Conservation (phyloP, 2,113 vertebrate genomes). For the Mohoua ochrocephala region DNA sequence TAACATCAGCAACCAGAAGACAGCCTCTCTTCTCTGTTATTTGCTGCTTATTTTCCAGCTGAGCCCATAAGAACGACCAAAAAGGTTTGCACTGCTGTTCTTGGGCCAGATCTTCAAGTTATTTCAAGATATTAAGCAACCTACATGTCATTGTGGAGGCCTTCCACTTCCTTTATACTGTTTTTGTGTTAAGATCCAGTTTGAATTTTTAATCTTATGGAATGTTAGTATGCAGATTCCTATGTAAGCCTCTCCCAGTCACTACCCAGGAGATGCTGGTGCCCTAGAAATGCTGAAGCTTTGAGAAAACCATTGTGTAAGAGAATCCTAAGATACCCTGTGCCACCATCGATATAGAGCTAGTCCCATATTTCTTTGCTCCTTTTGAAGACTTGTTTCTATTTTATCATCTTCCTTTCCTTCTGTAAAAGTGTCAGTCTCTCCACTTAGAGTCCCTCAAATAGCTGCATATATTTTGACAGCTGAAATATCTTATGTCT, state of each 20-base stretch:
- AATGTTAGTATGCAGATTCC: not conserved
- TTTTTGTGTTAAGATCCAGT: not conserved
- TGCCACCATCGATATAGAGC: not conserved
- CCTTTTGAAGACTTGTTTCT: not conserved
- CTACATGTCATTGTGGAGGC: not conserved
- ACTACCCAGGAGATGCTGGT: not conserved
- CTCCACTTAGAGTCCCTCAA: not conserved
- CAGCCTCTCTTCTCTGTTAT: not conserved
- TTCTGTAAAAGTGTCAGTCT: not conserved
- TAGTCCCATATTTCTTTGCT: not conserved
- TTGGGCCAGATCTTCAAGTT: not conserved
- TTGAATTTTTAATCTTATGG: not conserved
- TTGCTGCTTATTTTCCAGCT: not conserved
- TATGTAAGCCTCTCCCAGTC: not conserved
- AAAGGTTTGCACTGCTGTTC: not conserved
- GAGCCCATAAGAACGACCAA: not conserved
- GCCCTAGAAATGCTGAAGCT: not conserved
- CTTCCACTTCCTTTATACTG: not conserved
- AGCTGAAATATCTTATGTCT: not conserved
- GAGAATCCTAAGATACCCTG: not conserved
- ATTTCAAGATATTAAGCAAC: not conserved
- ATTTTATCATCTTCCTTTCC: not conserved
- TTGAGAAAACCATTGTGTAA: not conserved
- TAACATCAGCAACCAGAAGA: not conserved
- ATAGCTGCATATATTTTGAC: not conserved